A percentile compares a stretch with the other conserved stretches of the same genome.
Conservation (phyloP, 2,797 vertebrate genomes). For the Calcarius lapponicus region DNA sequence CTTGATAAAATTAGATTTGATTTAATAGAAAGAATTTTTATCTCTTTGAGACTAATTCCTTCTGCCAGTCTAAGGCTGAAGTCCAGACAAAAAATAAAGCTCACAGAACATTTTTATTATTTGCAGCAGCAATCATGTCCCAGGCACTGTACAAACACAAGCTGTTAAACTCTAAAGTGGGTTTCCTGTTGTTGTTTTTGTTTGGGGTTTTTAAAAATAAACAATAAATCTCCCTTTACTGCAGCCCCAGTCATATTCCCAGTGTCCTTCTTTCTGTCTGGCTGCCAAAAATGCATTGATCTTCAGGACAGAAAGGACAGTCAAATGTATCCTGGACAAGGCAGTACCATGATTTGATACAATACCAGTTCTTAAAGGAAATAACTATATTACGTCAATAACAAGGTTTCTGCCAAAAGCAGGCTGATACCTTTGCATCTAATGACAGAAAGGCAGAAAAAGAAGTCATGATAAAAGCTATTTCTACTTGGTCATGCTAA, state of each 20-base stretch:
- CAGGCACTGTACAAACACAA: neutral
- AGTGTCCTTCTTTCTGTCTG: neutral
- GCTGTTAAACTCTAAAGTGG: neutral
- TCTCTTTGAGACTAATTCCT: neutral
- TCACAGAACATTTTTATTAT: neutral
- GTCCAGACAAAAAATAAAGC: slow-evolving; percentile 4
- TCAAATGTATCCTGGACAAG: neutral
- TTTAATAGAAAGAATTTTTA: neutral
- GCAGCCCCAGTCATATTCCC: neutral
- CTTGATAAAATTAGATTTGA: neutral
- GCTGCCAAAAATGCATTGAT: neutral
- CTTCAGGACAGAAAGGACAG: neutral
- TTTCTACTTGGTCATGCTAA: neutral
- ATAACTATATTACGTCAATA: neutral
- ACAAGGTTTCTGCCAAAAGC: neutral
- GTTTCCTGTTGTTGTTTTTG: neutral
- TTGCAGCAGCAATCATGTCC: neutral
- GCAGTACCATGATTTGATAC: neutral
- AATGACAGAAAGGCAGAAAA: neutral
- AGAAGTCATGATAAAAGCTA: neutral
- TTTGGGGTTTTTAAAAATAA: neutral
- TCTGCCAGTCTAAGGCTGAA: neutral
- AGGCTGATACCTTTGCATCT: neutral
- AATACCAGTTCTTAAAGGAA: neutral
- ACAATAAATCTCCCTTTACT: neutral